phyloP scores from a whole-genome alignment of 2,888 invertebrate species.

The Pycnomerus fuliginosus region DNA sequence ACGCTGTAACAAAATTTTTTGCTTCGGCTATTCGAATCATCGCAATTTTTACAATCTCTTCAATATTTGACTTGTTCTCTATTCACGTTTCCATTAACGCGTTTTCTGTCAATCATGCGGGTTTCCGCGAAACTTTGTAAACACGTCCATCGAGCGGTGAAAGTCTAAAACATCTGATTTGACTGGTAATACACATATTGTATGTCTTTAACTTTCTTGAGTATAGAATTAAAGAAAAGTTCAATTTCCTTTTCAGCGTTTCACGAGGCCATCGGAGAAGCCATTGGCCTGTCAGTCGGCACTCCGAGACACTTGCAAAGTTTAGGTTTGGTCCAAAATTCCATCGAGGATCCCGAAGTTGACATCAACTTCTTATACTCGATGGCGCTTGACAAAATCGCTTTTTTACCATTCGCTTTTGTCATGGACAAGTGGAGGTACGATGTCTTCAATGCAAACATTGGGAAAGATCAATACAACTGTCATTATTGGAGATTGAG shows the following conservation, averaged over 20 bases:
- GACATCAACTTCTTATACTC: conserved; percentile 84
- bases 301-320: conserved; percentile 84
- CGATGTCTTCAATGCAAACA: conserved; percentile 76
- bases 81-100: no score
- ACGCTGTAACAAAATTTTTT: no score
- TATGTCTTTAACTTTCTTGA: conserved; percentile 3
- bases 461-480: conserved; percentile 76
- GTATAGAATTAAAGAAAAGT: conserved; percentile 2
- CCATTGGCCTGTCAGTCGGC: conserved; percentile 79
- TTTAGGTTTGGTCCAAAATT: conserved; percentile 77
- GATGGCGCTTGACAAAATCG: conserved; percentile 82
- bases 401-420: conserved; percentile 80
- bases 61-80: no score
- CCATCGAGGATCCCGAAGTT: conserved; percentile 76
- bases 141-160: conserved; percentile 13
- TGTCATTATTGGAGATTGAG: conserved; percentile 86
- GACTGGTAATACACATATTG: conserved; percentile 8
- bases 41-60: no score
- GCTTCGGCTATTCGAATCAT: no score
- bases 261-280: conserved; percentile 91
- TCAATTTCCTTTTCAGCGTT: conserved; percentile 63
- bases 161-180: conserved; percentile 10
- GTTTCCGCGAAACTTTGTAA: conserved; percentile 6
- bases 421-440: conserved; percentile 86
- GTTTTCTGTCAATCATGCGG: conserved; percentile 12